Evolutionary conservation across 2,888 invertebrate genomes (phyloP).

Genomic region (Artemia sinica): DNA sequence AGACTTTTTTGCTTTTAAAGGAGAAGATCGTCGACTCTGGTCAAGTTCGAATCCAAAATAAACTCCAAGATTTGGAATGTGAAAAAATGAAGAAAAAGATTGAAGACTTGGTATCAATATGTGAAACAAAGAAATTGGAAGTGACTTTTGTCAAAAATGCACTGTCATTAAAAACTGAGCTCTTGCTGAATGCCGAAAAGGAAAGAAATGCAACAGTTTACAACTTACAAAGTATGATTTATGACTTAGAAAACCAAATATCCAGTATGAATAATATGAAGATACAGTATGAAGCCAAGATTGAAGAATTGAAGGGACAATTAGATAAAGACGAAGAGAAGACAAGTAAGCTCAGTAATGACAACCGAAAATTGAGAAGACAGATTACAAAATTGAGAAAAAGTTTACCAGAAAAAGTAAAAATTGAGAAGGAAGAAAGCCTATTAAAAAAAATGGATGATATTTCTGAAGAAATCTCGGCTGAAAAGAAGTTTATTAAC

Average conservation of each 20-base stretch:
- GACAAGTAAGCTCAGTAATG: neutral
- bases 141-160: neutral
- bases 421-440: neutral
- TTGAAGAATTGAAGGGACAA: neutral
- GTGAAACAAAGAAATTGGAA: constrained; percentile 5
- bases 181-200: neutral
- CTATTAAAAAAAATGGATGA: neutral
- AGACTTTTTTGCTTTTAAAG: neutral
- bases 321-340: neutral
- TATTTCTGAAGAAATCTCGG: no score
- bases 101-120: neutral
- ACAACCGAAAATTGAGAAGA: neutral
- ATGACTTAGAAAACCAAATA: neutral
- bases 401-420: neutral
- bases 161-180: neutral
- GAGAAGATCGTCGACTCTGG: neutral
- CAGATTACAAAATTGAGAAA: neutral
- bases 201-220: neutral
- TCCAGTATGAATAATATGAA: neutral
- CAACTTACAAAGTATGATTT: neutral
- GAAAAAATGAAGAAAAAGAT: neutral
- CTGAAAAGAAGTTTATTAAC: neutral
- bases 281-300: neutral
- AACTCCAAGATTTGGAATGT: neutral
- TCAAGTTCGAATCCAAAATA: neutral